A percentile compares a stretch with the other conserved stretches of the same genome.
Conservation (phyloP, 2,113 vertebrate genomes). For the Erpornis zantholeuca region DNA sequence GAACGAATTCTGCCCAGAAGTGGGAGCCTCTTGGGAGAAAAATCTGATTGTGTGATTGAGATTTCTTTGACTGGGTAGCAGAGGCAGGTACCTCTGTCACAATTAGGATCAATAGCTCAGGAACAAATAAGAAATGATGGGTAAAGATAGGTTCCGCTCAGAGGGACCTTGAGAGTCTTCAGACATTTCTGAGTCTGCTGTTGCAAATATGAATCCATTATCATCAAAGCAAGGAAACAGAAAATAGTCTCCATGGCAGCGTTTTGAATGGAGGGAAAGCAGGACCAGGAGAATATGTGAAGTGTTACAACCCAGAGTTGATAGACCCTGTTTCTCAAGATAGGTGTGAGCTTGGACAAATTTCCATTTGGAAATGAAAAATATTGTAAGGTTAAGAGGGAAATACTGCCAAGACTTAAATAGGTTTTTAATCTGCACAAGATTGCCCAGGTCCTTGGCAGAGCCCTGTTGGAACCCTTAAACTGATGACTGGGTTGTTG, state of each 20-base stretch:
- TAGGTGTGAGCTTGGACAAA: neutral
- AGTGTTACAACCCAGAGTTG: neutral
- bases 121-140: neutral
- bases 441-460: neutral
- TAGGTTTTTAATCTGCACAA: neutral
- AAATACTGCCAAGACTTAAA: neutral
- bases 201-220: slow-evolving; percentile 2
- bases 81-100: neutral
- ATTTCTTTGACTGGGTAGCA: neutral
- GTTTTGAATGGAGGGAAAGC: neutral
- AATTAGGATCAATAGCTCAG: neutral
- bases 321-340: neutral
- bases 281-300: neutral
- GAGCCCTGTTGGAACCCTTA: neutral
- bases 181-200: neutral
- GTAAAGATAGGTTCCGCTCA: neutral
- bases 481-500: neutral
- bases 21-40: neutral
- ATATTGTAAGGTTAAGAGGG: neutral
- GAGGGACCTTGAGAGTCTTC: neutral
- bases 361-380: neutral
- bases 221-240: neutral
- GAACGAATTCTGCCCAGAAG: neutral
- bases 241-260: neutral
- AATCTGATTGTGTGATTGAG: neutral